Evolutionary conservation across 1,140 invertebrate species (phyloP).

Genomic region (Phymastichus coffea): DNA sequence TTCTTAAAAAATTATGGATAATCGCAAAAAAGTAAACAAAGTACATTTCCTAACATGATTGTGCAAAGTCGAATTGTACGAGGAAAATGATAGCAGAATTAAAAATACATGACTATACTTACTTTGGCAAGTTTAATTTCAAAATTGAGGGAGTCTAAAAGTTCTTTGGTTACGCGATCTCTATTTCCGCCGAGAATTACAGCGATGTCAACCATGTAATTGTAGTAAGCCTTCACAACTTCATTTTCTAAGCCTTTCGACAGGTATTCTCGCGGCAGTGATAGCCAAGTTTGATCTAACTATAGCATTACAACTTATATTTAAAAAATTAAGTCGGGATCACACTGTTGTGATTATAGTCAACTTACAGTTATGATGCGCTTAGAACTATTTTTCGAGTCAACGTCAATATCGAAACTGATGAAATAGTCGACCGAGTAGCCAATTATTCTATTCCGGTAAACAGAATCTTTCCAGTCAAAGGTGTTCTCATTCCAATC

Average conservation of each 20-base stretch:
- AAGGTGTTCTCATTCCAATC: constrained; percentile 74
- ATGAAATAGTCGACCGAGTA: constrained; percentile 14
- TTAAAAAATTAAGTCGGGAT: no score
- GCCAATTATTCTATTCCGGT: constrained; percentile 1
- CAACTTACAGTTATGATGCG: constrained; percentile 13
- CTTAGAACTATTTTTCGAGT: constrained; percentile 13
- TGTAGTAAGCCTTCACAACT: constrained; percentile 43
- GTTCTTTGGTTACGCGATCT: constrained; percentile 50
- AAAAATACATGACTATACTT: constrained; percentile 39
- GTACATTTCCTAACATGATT: no score
- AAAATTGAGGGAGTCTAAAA: constrained; percentile 64
- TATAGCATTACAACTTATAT: no score
- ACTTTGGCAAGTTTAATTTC: constrained; percentile 63
- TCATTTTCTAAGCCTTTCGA: constrained; percentile 51
- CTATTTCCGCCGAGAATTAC: constrained; percentile 60
- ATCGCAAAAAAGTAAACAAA: no score
- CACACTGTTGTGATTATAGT: no score
- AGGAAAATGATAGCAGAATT: no score
- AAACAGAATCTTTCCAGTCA: constrained; percentile 63
- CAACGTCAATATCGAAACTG: constrained; percentile 11
- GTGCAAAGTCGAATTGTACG: no score
- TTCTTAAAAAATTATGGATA: no score
- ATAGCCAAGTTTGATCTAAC: constrained; percentile 90
- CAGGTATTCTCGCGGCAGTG: constrained; percentile 63
- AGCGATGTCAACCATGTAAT: constrained; percentile 57